Conservation (phyloP, 2,888 invertebrate species). For the Chrysolina haemoptera region DNA sequence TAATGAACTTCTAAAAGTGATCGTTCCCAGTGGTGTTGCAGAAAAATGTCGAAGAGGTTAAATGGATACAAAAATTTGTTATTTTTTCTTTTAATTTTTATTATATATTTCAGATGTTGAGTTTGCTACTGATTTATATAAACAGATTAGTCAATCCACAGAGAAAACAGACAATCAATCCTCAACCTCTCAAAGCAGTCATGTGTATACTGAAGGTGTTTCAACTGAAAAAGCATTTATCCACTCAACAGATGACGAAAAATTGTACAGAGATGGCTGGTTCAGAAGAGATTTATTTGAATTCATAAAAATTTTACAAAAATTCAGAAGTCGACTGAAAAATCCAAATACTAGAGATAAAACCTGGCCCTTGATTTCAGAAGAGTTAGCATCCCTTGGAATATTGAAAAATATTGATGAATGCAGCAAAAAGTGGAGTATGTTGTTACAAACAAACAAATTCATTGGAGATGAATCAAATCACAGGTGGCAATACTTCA, state of each 20-base stretch:
- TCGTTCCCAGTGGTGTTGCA: background rate
- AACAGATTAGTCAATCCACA: background rate
- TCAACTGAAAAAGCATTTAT: background rate
- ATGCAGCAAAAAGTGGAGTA: slow-evolving; percentile 33
- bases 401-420: slow-evolving; percentile 18
- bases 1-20: background rate
- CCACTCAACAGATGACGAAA: background rate
- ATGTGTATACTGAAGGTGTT: background rate
- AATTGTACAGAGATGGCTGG: background rate
- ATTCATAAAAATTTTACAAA: background rate
- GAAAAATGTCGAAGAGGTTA: background rate
- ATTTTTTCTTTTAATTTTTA: background rate
- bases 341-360: background rate
- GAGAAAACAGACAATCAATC: background rate
- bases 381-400: background rate
- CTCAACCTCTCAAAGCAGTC: background rate
- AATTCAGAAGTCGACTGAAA: background rate
- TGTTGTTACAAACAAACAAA: slow-evolving; percentile 27
- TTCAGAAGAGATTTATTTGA: background rate
- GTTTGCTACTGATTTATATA: background rate
- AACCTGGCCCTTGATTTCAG: background rate
- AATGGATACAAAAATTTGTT: background rate
- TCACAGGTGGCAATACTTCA: slow-evolving; percentile 18
- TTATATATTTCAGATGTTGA: background rate
- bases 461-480: slow-evolving; percentile 14